A percentile compares a stretch with the other conserved stretches of the same genome.
These are phyloP conservation scores for Clarias batrachus DNA, from an alignment of 2,113 vertebrate genomes.

Conservation along the genomic window DNA sequence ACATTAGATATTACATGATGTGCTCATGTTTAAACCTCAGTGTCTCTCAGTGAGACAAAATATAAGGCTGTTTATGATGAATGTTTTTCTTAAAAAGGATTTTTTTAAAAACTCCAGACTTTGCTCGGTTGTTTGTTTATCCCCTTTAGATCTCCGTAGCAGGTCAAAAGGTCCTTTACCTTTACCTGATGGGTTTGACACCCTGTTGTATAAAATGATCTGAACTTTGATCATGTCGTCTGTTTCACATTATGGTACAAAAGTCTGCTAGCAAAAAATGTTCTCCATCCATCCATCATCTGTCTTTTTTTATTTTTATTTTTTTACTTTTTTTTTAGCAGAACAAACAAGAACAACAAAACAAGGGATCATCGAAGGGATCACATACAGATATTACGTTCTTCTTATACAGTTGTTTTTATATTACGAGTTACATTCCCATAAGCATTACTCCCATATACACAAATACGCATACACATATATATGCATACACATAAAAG, in stretches of 20 bases:
- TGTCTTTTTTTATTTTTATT: too few species aligned
- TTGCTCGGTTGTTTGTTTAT: background rate
- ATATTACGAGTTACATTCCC: too few species aligned
- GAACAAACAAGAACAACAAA: too few species aligned
- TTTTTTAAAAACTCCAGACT: background rate
- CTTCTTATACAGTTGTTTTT: too few species aligned
- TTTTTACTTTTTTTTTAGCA: too few species aligned
- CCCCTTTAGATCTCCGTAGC: background rate
- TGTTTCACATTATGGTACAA: background rate
- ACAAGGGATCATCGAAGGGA: too few species aligned
- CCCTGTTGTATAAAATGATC: background rate
- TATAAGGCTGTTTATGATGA: background rate
- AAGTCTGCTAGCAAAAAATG: background rate
- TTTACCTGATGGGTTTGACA: background rate
- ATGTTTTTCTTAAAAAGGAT: background rate
- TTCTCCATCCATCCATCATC: background rate
- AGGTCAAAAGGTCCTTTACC: background rate
- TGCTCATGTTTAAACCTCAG: background rate
- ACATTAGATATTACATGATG: background rate
- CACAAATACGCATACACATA: too few species aligned
- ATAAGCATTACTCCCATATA: too few species aligned
- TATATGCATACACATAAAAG: too few species aligned
- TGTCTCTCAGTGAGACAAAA: background rate
- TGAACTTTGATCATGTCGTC: background rate
- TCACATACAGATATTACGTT: too few species aligned